Evolutionary conservation across 2,113 vertebrate species (phyloP), one percentile per base, ranked within the genome.

Genomic region (Emydocephalus ijimae): DNA sequence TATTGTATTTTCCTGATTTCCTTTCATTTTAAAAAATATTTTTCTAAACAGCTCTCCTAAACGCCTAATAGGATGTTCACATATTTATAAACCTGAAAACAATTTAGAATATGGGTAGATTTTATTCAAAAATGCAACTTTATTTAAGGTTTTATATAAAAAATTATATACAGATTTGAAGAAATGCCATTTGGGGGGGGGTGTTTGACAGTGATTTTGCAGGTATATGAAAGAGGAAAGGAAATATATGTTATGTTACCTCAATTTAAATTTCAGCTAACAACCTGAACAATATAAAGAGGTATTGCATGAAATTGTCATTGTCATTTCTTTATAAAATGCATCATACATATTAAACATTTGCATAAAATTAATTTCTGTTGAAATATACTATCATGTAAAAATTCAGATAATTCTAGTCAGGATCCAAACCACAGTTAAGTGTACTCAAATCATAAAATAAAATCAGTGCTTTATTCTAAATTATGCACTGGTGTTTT

Each of bases 1-100:
- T 3, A 56, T 52, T 93, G 39, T 92, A 92, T 56, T 23, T 24
- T 43, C n/a, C 5, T 21, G 55, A 91, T 94, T 95, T 94, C 6
- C 26, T 81, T 92, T 93, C 48, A n/a, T 52, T 21, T 90, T 7
- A 14, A 69, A 29, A 64, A 90, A 50, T 50, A 3, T 85, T 90
- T 52, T n/a, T 91, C 29, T 21, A 59, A 90, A 86, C 93, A 94
- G 57, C 14, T 12, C 26, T 88, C 21, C 21, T 50, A 34, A 87
- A 59, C 0, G 85, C 81, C 9, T 48, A 29, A 21, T 56, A 87
- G 10, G n/a, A 26, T 54, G 52, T 34, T 39, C 10, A 8, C 55
- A n/a, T 39, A 57, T 29, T 61, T 50, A 91, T 43, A 91, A 59
- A 11, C 45, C 1, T 34, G n/a, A 23, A 9, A 39, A 92, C 12